Base-by-base conservation (phyloP, 2,888 invertebrate species). In the Emmelina monodactyla region DNA sequence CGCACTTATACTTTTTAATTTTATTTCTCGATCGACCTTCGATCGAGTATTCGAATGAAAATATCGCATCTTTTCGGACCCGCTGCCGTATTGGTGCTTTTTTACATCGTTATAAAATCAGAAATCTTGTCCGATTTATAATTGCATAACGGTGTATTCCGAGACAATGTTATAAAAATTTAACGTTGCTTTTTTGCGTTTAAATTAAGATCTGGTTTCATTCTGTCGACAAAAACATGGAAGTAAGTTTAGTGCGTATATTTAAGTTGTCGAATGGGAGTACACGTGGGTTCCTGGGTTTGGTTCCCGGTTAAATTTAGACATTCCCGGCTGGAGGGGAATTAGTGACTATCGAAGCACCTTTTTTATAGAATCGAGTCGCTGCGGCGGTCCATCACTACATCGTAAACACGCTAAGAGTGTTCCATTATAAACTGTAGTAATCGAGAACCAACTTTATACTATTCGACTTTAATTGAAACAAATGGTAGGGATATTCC, bases 1-100 rank as follows among this genome's bases (percentile, higher is more conserved):
- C 52, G 63, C 65, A 61, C 62, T 79, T 78, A 76, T 75, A 79
- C 78, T 78, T 79, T 78, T 78, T 78, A 76, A 78, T 76, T 73
- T 70, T 65, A 67, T 67, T 71, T 69, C 65, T 61, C 60, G 62
- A 54, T 58, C 66, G 75, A 73, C 75, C 78, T 76, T 76, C 73
- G 69, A 55, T 63, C 58, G 64, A n/a, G 52, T 60, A 63, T 60
- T 60, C 64, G 63, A 62, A 72, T 73, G 68, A 64, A 75, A 69
- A 66, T 62, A 56, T 71, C 62, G 62, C 49, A 50, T 53, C 54
- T 63, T 67, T 66, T 64, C 58, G 42, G 35, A 33, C 41, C 37
- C 36, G 35, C 43, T 40, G 38, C 51, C 51, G 55, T 51, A 49
- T 44, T 48, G 38, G 45, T 45, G 37, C 36, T 49, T 53, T 53